Conservation (phyloP, 53 echinoderm and acorn worm species). For the Echinarachnius parma region DNA sequence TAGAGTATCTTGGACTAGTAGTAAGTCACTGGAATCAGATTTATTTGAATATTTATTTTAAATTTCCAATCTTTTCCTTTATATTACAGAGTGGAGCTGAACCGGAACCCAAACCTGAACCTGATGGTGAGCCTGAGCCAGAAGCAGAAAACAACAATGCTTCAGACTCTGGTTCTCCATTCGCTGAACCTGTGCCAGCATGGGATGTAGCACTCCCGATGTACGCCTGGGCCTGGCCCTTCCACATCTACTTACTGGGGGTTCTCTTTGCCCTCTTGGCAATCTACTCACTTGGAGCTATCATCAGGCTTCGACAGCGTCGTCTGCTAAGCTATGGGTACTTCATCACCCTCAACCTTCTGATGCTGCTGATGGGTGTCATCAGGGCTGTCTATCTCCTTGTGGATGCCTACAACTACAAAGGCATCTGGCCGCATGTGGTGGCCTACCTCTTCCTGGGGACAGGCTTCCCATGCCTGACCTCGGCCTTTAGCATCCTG, state of each 20-base stretch:
- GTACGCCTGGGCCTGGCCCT: slow-evolving; percentile 69
- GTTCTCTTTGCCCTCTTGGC: slow-evolving; percentile 76
- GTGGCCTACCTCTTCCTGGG: slow-evolving; percentile 86
- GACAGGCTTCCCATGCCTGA: slow-evolving; percentile 91
- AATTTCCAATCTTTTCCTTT: no score
- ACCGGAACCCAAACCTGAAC: slow-evolving; percentile 46
- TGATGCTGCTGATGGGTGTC: slow-evolving; percentile 78
- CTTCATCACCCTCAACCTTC: slow-evolving; percentile 80
- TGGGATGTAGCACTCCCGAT: slow-evolving; percentile 64
- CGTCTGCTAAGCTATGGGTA: slow-evolving; percentile 83
- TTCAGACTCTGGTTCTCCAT: slow-evolving; percentile 33
- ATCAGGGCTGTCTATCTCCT: slow-evolving; percentile 82
- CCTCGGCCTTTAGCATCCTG: slow-evolving; percentile 94
- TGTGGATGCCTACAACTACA: slow-evolving; percentile 92
- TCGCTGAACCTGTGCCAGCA: slow-evolving; percentile 87
- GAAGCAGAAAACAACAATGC: slow-evolving; percentile 3
- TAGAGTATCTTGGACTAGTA: no score
- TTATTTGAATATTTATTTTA: no score
- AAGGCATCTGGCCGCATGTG: slow-evolving; percentile 60
- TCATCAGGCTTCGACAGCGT: slow-evolving; percentile 65
- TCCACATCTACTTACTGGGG: slow-evolving; percentile 85
- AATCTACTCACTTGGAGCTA: slow-evolving; percentile 76
- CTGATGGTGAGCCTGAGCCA: slow-evolving; percentile 51
- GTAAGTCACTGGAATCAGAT: no score
- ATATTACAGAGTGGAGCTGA: slow-evolving; percentile 46